Conservation (phyloP, 2,888 invertebrate genomes). For the Stenolophus ochropezus region DNA sequence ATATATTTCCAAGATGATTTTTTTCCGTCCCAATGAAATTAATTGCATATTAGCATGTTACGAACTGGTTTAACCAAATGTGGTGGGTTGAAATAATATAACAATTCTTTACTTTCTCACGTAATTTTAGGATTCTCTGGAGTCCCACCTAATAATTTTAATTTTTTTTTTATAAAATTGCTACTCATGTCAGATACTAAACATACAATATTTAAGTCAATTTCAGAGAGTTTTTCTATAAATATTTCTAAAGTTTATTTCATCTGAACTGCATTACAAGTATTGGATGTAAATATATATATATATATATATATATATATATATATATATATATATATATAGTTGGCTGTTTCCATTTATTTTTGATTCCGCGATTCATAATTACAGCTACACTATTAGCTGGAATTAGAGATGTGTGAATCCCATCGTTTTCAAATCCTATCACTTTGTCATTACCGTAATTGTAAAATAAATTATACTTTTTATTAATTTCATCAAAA, state of each 20-base stretch:
- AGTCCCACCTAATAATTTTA: background rate
- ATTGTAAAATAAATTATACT: background rate
- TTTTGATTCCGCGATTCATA: background rate
- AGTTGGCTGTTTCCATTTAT: background rate
- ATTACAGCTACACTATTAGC: background rate
- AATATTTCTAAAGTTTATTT: background rate
- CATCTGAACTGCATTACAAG: background rate
- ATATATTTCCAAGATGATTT: constrained; percentile 61
- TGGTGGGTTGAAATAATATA: background rate
- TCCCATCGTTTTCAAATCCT: background rate
- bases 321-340: no score
- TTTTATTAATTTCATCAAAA: background rate
- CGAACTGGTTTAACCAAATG: background rate
- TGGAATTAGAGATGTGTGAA: background rate
- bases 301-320: no score
- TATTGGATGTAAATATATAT: background rate
- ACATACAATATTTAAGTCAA: background rate
- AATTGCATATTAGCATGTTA: background rate
- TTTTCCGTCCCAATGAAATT: constrained; percentile 61
- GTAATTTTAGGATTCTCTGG: background rate
- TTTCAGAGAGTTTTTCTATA: background rate
- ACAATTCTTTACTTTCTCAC: background rate
- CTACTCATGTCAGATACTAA: background rate
- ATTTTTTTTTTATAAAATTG: background rate
- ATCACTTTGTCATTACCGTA: background rate